Evolutionary conservation across 1,140 invertebrate species (phyloP), one percentile per base, ranked within the genome.

Genomic region (Camponotus pennsylvanicus): DNA sequence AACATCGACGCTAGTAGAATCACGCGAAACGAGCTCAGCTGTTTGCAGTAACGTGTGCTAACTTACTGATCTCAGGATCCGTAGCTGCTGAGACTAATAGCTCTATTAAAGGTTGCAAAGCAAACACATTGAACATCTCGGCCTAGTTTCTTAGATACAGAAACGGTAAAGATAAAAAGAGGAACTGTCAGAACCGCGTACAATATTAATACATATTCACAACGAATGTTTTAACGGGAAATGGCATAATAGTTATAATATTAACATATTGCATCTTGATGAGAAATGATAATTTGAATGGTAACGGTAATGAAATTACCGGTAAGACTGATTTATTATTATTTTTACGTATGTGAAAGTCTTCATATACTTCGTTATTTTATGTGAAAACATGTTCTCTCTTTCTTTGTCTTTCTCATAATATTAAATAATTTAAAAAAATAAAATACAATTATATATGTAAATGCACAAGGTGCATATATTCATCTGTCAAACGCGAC

Each of bases 61-160:
- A 89, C 88, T 88, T 76, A 57, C 63, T 27, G 73, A 78, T 89
- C 78, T 89, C 88, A 82, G 78, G 57, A 73, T 89, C 78, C 73
- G 66, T 42, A 66, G 73, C 78, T 77, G 83, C 67, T 71, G 59
- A 76, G 63, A 78, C 78, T 89, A 88, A 89, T 78, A 79, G 85
- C 77, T 89, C 88, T 83, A 89, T 89, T 89, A 89, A 85, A 86
- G 42, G 42, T 83, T 40, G 49, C 71, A 40, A 66, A 55, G 70
- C 83, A 70, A 89, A 71, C 88, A 71, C 88, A 84, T 89, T 88
- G 82, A 89, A 88, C 82, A 75, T 88, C 67, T 61, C 85, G 88
- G 42, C 87, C 88, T 70, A 89, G 75, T 89, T 89, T 77, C 64
- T 63, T 59, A 67, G 73, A 61, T 73, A 34, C 40, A 18, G 8